Base-by-base conservation (phyloP, 53 echinoderm and acorn worm species). In the Patiria pectinifera region DNA sequence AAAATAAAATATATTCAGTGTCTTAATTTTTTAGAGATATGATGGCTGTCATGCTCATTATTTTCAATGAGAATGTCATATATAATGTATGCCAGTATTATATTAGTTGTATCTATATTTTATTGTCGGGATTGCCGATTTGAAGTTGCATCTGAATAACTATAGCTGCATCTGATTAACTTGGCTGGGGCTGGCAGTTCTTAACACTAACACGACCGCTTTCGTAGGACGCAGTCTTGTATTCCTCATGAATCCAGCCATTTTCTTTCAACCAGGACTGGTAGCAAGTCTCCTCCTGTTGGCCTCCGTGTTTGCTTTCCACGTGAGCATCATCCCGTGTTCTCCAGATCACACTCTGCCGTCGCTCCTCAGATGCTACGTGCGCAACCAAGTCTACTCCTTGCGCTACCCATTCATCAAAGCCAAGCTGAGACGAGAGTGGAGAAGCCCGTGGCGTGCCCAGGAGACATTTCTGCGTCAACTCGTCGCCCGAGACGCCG, bases 391-490 rank as follows among this genome's bases (percentile, higher is more conserved):
- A 62, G 44, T 44, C 62, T 47, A 84, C 66, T 15, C n/a, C 62
- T 66, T 84, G 19, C 84, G 84, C 43, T 4, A 6, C 12, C 44
- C 35, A 11, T 44, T 25, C 16, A 35, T 45, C 14, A 43, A 63
- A 66, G 2, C 76, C 13, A 58, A 59, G 77, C 4, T 75, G 76
- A 35, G 13, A 4, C 35, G 43, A 61, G 49, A 59, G 77, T 94
- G 91, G 91, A 91, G 63, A 78, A 69, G 61, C 22, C 95, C 95
- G 2, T 69, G 89, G 18, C 48, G 66, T 66, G 79, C 92, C 14
- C 96, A 96, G 66, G 95, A 96, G 62, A 69, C 53, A 3, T 71
- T 89, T 4, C 76, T 96, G 10, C 87, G 71, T 24, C 13, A 89
- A 3, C 72, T 93, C 44, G 63, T 92, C 7, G 25, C 70, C 21